These are phyloP conservation scores for Nymphicus hollandicus DNA, from an alignment of 2,113 vertebrate genomes.

Conservation along the genomic window DNA sequence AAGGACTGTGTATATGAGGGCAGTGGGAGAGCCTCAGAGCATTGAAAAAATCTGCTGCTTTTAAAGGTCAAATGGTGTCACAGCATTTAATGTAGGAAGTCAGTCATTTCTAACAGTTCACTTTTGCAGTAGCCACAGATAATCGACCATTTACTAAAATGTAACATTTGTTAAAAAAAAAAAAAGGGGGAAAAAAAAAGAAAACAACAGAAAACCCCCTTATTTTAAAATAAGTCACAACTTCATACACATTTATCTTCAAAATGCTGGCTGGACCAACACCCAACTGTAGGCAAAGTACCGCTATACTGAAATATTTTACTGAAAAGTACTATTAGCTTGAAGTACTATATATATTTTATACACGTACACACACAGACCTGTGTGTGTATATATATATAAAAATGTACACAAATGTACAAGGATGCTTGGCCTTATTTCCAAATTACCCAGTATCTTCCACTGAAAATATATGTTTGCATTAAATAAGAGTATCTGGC, in stretches of 20 bases:
- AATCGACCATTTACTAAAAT: not conserved
- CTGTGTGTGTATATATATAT: not conserved
- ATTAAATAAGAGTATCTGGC: not conserved
- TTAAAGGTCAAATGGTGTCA: not conserved
- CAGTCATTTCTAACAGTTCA: not conserved
- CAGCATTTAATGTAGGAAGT: not conserved
- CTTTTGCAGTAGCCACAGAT: not conserved
- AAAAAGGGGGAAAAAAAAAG: fast-evolving
- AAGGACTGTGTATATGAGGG: not conserved
- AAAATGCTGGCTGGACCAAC: not conserved
- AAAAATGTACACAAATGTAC: not conserved
- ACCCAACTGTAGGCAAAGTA: not conserved
- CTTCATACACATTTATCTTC: not conserved
- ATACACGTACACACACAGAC: not conserved
- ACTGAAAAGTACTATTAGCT: not conserved
- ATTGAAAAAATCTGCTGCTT: not conserved
- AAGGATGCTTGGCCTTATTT: not conserved
- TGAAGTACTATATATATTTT: not conserved
- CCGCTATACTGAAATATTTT: not conserved
- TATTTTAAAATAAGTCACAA: not conserved
- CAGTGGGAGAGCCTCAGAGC: not conserved
- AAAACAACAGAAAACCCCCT: fast-evolving
- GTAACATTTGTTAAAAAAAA: not conserved
- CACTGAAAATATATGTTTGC: not conserved
- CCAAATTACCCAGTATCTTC: not conserved